A percentile compares a stretch with the other conserved stretches of the same genome.
phyloP scores from a whole-genome alignment of 2,113 vertebrate species.

The Micronycteris hirsuta region DNA sequence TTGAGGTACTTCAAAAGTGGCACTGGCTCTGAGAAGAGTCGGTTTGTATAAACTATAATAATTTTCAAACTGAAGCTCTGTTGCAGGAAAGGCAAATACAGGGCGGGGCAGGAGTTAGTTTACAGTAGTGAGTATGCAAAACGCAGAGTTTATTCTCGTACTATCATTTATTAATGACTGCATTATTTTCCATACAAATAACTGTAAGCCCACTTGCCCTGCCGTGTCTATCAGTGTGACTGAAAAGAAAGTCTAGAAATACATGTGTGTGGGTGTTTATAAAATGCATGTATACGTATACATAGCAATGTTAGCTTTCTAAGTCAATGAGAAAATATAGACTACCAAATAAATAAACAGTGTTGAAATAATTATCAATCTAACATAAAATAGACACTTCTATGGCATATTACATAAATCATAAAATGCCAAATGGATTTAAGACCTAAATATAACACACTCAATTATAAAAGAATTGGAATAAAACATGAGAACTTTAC shows the following conservation, averaged over 20 bases:
- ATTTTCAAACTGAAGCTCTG: neutral
- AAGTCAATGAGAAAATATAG: neutral
- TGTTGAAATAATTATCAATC: neutral
- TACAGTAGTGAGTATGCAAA: neutral
- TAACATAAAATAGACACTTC: neutral
- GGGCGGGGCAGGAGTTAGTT: neutral
- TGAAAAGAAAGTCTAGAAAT: neutral
- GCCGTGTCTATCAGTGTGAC: neutral
- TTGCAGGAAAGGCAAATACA: neutral
- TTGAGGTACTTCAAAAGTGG: neutral
- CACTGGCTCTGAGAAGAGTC: neutral
- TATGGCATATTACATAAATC: neutral
- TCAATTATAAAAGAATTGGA: slow-evolving; percentile 16
- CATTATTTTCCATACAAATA: neutral
- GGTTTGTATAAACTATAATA: neutral
- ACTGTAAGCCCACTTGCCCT: neutral
- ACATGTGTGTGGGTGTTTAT: neutral
- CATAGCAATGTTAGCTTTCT: neutral
- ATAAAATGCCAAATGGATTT: neutral
- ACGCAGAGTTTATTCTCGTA: neutral
- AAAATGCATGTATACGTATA: neutral
- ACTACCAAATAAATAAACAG: neutral
- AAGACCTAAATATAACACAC: neutral
- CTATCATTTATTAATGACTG: neutral
- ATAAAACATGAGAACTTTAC: neutral